Percentiles rank a stretch among this genome's conserved stretches.
These are phyloP conservation scores for Eubasilissa splendida DNA, from an alignment of 2,888 invertebrate species.

Conservation along the genomic window DNA sequence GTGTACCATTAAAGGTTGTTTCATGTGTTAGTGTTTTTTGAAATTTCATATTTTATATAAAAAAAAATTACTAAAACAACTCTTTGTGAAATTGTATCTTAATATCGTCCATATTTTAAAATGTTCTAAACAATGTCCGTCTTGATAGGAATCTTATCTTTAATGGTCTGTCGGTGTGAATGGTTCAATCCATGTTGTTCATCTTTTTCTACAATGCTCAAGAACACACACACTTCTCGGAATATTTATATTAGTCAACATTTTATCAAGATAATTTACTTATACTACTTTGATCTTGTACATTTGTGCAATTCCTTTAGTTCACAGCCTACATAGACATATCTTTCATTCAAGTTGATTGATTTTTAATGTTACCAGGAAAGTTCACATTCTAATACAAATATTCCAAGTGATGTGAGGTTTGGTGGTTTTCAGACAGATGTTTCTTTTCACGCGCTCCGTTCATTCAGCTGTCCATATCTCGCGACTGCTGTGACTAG, in stretches of 20 bases:
- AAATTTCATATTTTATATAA: slow-evolving; percentile 54
- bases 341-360: too few relatives aligned
- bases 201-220: slow-evolving; percentile 23
- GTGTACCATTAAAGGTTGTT: slow-evolving; percentile 48
- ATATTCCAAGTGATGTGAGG: slow-evolving; percentile 4
- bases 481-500: slow-evolving; percentile 38
- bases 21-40: slow-evolving; percentile 53
- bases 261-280: not conserved
- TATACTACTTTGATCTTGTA: not conserved
- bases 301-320: too few relatives aligned
- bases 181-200: slow-evolving; percentile 25
- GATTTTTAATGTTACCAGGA: too few relatives aligned
- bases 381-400: not conserved
- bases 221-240: not conserved
- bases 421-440: slow-evolving; percentile 6
- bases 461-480: slow-evolving; percentile 55
- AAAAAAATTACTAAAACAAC: slow-evolving; percentile 14
- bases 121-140: slow-evolving; percentile 59
- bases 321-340: too few relatives aligned
- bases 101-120: slow-evolving; percentile 55
- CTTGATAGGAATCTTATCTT: slow-evolving; percentile 49
- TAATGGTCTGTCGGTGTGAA: slow-evolving; percentile 34
- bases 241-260: not conserved
- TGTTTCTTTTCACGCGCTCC: slow-evolving; percentile 42
- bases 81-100: slow-evolving; percentile 46